Evolutionary conservation across 2,113 vertebrate species (phyloP).

Genomic region (Campylomormyrus numenius): DNA sequence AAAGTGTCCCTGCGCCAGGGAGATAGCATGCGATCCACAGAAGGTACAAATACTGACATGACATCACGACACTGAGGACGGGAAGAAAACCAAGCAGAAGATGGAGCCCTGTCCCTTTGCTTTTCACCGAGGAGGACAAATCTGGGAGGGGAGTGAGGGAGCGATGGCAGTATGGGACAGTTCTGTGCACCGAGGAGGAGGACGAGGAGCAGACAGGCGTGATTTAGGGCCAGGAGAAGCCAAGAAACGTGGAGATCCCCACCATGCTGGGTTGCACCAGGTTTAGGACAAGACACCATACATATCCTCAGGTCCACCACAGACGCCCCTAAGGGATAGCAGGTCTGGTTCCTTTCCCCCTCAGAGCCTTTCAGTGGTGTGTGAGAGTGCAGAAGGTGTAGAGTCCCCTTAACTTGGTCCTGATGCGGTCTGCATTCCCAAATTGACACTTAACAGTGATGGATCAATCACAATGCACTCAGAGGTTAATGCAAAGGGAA

Average conservation of each 20-base stretch:
- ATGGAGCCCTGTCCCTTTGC: neutral
- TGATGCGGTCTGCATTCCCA: constrained; percentile 39
- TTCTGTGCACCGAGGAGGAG: neutral
- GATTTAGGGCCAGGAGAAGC: neutral
- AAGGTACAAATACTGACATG: constrained; percentile 70
- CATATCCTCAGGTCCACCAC: neutral
- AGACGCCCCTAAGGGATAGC: too few relatives aligned
- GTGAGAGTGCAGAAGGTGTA: neutral
- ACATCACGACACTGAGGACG: constrained; percentile 63
- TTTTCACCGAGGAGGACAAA: constrained; percentile 41
- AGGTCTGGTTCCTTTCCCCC: neutral
- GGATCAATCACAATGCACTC: constrained; percentile 39
- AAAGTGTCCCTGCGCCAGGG: constrained; percentile 61
- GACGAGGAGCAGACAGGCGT: neutral
- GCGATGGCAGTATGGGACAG: neutral
- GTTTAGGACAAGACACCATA: neutral
- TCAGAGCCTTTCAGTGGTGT: neutral
- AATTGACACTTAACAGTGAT: constrained; percentile 23
- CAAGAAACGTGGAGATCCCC: neutral
- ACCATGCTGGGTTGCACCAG: neutral
- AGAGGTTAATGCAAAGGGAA: constrained; percentile 45
- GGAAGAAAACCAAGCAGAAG: constrained; percentile 60
- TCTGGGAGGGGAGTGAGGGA: neutral
- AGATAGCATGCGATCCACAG: constrained; percentile 73
- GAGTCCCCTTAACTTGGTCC: constrained; percentile 26